Evolutionary conservation across 2,888 invertebrate genomes (phyloP), one percentile per base, ranked within the genome.

Genomic region (Xestia xanthographa): DNA sequence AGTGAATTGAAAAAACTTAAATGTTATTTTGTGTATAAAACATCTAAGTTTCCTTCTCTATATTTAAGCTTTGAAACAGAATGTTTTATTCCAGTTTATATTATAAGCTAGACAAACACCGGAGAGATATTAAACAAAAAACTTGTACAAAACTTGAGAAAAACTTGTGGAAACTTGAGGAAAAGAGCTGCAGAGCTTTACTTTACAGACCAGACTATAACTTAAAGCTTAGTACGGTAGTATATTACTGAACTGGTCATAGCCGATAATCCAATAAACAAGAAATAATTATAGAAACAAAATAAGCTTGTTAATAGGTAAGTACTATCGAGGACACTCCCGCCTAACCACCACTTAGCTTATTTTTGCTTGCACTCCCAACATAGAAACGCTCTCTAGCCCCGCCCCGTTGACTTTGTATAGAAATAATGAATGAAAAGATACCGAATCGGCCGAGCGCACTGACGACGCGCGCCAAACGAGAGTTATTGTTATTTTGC

Each of bases 21-120:
- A 63, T 38, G 20, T 71, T 20, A 20, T 14, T 43, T 62, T 45
- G n/a, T 60, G 0, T 22, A 29, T 14, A 1, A 48, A 38, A 14
- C 2, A 17, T 45, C 14, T 0, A 22, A 38, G 8, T 45, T 22
- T 12, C 12, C 63, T 73, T 72, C 17, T 38, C 22, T 11, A 11
- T 22, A 41, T 29, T 0, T 22, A 4, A 65, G 3, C 41, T 75
- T 22, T 43, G 43, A 43, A 22, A 26, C 8, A 38, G 43, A 53
- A 17, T 0, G 26, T 22, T 68, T 29, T 38, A 17, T 38, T 34
- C n/a, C 6, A 26, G 60, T 26, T 22, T 14, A 68, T 53, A 34
- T 34, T 22, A 4, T 34, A 45, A 75, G 67, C 60, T 62, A 9
- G 68, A 62, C 50, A 62, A 43, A 53, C 34, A 67, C 22, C 2